Evolutionary conservation across 2,113 vertebrate species (phyloP).

Genomic region (Mohoua ochrocephala): DNA sequence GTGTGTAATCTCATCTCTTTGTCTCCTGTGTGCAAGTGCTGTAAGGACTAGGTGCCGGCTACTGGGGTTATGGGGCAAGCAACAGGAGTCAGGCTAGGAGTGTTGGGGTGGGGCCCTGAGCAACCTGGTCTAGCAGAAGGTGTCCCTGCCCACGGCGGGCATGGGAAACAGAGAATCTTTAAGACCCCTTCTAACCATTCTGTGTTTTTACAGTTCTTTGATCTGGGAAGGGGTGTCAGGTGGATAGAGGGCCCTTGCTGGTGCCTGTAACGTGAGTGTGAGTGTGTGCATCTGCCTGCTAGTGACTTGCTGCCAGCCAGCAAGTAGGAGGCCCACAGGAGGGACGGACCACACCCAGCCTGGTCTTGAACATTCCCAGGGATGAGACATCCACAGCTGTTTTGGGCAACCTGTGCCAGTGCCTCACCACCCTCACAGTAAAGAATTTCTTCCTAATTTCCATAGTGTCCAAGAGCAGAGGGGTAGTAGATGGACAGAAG

Average conservation of each 20-base stretch:
- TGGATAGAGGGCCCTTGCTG: background rate
- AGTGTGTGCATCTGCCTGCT: background rate
- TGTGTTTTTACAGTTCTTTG: background rate
- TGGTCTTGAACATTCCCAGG: background rate
- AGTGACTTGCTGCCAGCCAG: background rate
- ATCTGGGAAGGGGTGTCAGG: accelerated
- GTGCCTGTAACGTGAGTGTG: background rate
- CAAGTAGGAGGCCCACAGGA: background rate
- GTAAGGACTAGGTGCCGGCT: background rate
- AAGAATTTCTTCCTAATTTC: background rate
- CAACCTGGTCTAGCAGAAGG: background rate
- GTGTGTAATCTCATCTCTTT: background rate
- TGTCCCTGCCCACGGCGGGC: background rate
- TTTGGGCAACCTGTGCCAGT: background rate
- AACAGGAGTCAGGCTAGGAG: background rate
- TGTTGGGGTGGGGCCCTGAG: background rate
- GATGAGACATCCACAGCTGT: background rate
- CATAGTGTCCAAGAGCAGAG: background rate
- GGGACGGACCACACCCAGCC: background rate
- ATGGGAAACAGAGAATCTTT: background rate
- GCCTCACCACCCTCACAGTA: background rate
- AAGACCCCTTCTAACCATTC: background rate
- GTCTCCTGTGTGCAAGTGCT: background rate
- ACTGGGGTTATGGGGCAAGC: background rate
- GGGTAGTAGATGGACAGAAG: background rate